Evolutionary conservation across 2,797 vertebrate species (phyloP).

Genomic region (Helarctos malayanus): DNA sequence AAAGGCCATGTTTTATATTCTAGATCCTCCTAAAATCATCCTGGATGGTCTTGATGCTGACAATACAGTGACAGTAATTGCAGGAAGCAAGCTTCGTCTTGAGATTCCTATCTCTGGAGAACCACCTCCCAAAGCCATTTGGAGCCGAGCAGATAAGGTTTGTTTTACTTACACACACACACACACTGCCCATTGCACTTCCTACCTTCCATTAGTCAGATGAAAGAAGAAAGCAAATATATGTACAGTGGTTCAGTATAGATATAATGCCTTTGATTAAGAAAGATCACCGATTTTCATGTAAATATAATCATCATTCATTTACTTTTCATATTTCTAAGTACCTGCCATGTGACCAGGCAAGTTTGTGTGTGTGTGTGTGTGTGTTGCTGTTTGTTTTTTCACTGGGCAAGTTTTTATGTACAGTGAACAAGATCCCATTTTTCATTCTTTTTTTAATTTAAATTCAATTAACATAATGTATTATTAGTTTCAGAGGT

Average conservation of each 20-base stretch:
- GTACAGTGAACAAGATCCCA: not conserved
- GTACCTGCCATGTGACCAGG: not conserved
- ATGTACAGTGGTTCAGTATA: not conserved
- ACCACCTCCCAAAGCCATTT: constrained; percentile 95
- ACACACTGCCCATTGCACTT: not conserved
- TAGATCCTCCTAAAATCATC: constrained; percentile 97
- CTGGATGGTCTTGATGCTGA: constrained; percentile 95
- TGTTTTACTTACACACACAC: not conserved
- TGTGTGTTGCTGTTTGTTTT: not conserved
- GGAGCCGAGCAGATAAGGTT: constrained; percentile 98
- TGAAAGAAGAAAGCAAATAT: not conserved
- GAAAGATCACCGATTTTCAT: not conserved
- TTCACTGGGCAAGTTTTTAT: not conserved
- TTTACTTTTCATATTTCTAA: constrained; percentile 25
- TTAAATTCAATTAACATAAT: no score
- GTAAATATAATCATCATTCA: not conserved
- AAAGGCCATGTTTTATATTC: constrained; percentile 78
- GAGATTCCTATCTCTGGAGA: constrained; percentile 97
- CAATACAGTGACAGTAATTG: constrained; percentile 96
- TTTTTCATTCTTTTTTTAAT: not conserved
- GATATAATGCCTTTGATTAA: constrained; percentile 28
- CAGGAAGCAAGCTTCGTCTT: constrained; percentile 97
- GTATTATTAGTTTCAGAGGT: no score
- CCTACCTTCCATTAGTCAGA: not conserved
- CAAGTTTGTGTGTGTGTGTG: not conserved